Base-by-base conservation (phyloP, 2,797 vertebrate species). In the Tapirus indicus region DNA sequence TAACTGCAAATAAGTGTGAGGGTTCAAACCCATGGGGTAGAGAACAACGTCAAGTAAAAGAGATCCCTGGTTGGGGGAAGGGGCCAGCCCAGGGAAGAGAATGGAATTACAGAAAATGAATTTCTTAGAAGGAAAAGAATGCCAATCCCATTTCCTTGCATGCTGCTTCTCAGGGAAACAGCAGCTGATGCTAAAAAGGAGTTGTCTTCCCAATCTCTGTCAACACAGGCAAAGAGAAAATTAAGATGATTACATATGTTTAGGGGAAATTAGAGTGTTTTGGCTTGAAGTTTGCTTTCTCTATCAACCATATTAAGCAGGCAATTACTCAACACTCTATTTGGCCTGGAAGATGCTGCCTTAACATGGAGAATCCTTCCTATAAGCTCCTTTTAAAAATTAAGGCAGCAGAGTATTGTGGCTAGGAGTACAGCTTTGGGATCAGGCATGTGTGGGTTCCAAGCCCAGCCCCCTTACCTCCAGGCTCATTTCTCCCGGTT, bases 241-340 rank as follows among this genome's bases (percentile, higher is more conserved):
- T 89, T 84, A 94, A 96, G 93, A 97, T 93, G 96, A 96, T 95
- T 94, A 87, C 85, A 62, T 74, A 90, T 87, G 90, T 92, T 97
- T 93, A 95, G 93, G 91, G 91, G 80, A 97, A 96, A 95, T 94
- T 85, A 92, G 66, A 88, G 93, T 94, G 86, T 96, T 96, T 95
- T 96, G 96, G 96, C 94, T 95, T 97, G 88, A 97, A 94, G 91
- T 95, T 96, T 88, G 86, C 94, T 96, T 97, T 97, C 91, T 95
- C 94, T 97, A 97, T 84, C 93, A 97, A 86, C 89, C 71, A 54
- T 93, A 96, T 93, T 97, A 96, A 96, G 49, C 62, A 89, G 74
- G 80, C 91, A 96, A 95, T 97, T 95, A 95, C 69, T 86, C 93
- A 94, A 56, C 94, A 96, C 66, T 95, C 89, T 35, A 60, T 91